Base-by-base conservation (phyloP, 1,140 invertebrate genomes). In the Psix sp. region DNA sequence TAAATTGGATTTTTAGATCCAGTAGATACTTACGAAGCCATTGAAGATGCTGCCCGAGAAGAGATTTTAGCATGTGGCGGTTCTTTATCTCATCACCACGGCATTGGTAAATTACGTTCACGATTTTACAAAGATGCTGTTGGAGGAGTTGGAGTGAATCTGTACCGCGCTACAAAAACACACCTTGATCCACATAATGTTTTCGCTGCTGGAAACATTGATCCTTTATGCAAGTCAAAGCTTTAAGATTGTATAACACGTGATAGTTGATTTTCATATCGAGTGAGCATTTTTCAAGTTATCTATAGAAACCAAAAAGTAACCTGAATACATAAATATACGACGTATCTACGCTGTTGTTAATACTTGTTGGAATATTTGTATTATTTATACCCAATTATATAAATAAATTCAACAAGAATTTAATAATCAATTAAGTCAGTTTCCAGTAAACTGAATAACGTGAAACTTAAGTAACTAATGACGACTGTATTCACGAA, bases 81-180 rank as follows among this genome's bases (percentile, higher is more conserved):
- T 31, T 97, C 95, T 62, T 90, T 99, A 65, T 98, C 96, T 0
- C 97, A 99, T 88, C 97, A 99, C 86, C 97, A 99, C 85, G 97
- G 97, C 31, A 92, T 99, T 14, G 98, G 98, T 0, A 99, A 99
- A 87, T 87, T 98, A 31, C 88, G 98, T 24, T 93, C 93, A 51
- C 90, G 91, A 71, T 99, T 95, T 92, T 97, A 96, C 76, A 84
- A 87, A 5, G 82, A 88, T 2, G 91, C 92, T 0, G 92, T 98
- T 1, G 95, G 96, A 1, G 85, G 91, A 9, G 88, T 92, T 2
- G 96, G 95, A 0, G 87, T 94, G 0, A 87, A 90, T 2, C 86
- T 97, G 1, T 92, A 97, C 66, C 83, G 90, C 3, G 93, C 95
- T 0, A 90, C 97, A 0, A 99, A 99, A 84, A 80, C 88, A 7